Percentiles rank a stretch among this genome's conserved stretches.
phyloP scores from a whole-genome alignment of 2,113 vertebrate genomes.

The Morone chrysops region DNA sequence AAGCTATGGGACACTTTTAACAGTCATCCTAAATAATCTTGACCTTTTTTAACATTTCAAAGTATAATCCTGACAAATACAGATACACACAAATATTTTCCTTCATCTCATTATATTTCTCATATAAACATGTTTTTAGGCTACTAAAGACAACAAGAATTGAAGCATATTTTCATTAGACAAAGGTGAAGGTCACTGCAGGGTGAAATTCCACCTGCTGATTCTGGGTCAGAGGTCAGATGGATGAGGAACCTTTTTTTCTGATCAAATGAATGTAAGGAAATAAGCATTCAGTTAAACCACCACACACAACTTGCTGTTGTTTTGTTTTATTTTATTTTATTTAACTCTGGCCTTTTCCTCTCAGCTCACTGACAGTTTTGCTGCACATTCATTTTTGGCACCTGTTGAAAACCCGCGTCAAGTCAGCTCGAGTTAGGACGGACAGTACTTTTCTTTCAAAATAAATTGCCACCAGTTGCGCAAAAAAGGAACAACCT shows the following conservation, averaged over 20 bases:
- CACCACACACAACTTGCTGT: neutral
- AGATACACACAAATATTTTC: neutral
- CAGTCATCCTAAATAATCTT: neutral
- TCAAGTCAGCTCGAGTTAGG: neutral
- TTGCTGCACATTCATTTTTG: conserved; percentile 32
- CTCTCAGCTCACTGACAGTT: neutral
- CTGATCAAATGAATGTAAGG: neutral
- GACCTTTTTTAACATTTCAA: neutral
- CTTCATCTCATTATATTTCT: neutral
- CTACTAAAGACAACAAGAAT: neutral
- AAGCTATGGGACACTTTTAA: neutral
- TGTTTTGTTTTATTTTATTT: neutral
- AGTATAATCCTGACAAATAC: neutral
- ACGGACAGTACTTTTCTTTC: neutral
- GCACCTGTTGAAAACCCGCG: conserved; percentile 16
- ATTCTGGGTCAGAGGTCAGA: neutral
- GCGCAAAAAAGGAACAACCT: no score
- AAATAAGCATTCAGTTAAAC: neutral
- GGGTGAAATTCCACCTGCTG: neutral
- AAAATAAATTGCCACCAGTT: neutral
- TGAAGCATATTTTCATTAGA: neutral
- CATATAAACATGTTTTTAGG: neutral
- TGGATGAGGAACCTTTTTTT: neutral
- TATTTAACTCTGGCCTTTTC: neutral
- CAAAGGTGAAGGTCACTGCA: neutral